Evolutionary conservation across 92 coral and sea anemone genomes (phyloP).

Genomic region (Virgularia gustaviana): DNA sequence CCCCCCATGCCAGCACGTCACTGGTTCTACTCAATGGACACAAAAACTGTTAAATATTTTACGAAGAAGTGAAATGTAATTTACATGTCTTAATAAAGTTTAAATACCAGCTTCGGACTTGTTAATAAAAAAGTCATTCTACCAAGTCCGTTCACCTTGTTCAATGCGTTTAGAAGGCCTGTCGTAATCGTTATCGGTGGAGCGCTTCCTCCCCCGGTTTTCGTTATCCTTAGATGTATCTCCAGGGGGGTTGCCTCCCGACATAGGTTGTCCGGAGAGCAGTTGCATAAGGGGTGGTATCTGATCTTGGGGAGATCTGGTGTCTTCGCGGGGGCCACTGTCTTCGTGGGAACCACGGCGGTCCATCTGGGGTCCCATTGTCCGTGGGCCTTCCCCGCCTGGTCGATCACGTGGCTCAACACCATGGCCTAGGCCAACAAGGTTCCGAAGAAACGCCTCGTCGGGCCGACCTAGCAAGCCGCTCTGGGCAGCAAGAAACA

Average conservation of each 20-base stretch:
- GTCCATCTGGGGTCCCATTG: neutral
- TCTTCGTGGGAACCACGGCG: neutral
- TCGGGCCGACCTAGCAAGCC: no score
- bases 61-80: no score
- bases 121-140: neutral
- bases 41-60: no score
- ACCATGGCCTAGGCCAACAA: no score
- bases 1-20: neutral
- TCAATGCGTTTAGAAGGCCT: conserved; percentile 33
- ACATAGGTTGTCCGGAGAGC: no score
- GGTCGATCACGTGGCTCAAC: neutral
- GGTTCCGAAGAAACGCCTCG: no score
- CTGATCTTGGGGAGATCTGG: neutral
- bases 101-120: neutral
- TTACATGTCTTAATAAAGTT: no score
- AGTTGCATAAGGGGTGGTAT: neutral
- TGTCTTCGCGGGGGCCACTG: neutral
- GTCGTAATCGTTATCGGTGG: conserved; percentile 26
- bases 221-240: neutral
- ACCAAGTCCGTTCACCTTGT: conserved; percentile 9
- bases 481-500: no score
- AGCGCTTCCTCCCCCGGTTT: conserved; percentile 36
- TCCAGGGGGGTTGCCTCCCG: conserved; percentile 2
- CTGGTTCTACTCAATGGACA: no score
- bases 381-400: neutral